These are phyloP conservation scores for Nephrotoma flavescens DNA, from an alignment of 2,888 invertebrate species.

Conservation along the genomic window DNA sequence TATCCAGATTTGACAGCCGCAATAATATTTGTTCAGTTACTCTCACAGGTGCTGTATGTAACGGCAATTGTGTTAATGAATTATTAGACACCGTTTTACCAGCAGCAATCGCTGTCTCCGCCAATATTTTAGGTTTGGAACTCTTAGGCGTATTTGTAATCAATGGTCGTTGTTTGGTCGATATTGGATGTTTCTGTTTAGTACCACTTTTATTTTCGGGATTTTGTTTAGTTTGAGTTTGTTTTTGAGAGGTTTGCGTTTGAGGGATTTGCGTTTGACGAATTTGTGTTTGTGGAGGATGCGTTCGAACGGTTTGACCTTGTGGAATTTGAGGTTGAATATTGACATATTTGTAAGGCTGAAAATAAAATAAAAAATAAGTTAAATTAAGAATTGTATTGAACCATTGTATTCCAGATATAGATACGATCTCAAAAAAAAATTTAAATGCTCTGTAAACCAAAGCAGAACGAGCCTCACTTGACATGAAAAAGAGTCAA, in stretches of 20 bases:
- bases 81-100: neutral
- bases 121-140: neutral
- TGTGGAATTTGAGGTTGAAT: neutral
- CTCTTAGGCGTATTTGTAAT: too few relatives aligned
- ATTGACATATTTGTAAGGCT: neutral
- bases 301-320: neutral
- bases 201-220: neutral
- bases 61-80: neutral
- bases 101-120: neutral
- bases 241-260: neutral
- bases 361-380: neutral
- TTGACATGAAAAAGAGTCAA: too few relatives aligned
- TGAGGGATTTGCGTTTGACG: neutral
- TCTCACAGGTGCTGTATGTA: constrained; percentile 15
- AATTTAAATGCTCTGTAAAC: too few relatives aligned
- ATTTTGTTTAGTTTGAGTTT: neutral
- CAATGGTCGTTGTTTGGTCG: too few relatives aligned
- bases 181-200: neutral
- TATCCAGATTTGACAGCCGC: constrained; percentile 26
- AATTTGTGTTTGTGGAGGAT: neutral
- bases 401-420: too few relatives aligned
- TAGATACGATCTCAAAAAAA: too few relatives aligned
- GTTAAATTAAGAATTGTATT: neutral
- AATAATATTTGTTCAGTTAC: constrained; percentile 19
- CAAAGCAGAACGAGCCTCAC: too few relatives aligned